Conservation (phyloP, 1,140 invertebrate genomes). For the Anastrepha obliqua region DNA sequence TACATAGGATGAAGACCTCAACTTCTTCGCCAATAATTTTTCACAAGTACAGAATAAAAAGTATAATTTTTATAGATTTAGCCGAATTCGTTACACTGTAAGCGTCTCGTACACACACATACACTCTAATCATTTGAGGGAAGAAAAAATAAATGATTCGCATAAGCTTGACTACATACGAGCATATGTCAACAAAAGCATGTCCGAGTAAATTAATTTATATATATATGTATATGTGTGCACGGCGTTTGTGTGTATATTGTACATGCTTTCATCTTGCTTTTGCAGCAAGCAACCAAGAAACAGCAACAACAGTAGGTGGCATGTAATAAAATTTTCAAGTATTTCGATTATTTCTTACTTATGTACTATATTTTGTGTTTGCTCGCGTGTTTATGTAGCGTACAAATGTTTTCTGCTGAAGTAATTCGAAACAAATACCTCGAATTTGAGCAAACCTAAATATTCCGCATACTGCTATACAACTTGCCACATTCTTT, state of each 20-base stretch:
- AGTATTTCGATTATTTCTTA: slow-evolving; percentile 49
- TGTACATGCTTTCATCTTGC: not conserved
- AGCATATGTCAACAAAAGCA: slow-evolving; percentile 17
- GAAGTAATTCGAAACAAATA: slow-evolving; percentile 48
- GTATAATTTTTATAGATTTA: too few relatives aligned
- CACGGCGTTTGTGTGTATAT: not conserved
- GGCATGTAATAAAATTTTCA: slow-evolving; percentile 37
- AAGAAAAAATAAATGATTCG: slow-evolving; percentile 11
- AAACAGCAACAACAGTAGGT: not conserved
- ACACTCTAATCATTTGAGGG: not conserved
- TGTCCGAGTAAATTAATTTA: slow-evolving; percentile 27
- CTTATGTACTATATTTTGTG: not conserved
- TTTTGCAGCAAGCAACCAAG: not conserved
- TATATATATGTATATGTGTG: not conserved
- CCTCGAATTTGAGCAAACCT: slow-evolving; percentile 41
- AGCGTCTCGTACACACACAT: not conserved
- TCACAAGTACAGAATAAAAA: too few relatives aligned
- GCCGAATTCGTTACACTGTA: not conserved
- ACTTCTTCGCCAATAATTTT: too few relatives aligned
- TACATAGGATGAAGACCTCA: too few relatives aligned
- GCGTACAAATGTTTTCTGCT: slow-evolving; percentile 6
- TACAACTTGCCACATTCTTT: slow-evolving; percentile 23
- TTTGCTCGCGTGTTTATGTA: slow-evolving; percentile 22
- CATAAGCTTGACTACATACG: not conserved
- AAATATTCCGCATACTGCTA: slow-evolving; percentile 10